Base-by-base conservation (phyloP, 2,113 vertebrate species). In the Brachypodius melanocephalos region DNA sequence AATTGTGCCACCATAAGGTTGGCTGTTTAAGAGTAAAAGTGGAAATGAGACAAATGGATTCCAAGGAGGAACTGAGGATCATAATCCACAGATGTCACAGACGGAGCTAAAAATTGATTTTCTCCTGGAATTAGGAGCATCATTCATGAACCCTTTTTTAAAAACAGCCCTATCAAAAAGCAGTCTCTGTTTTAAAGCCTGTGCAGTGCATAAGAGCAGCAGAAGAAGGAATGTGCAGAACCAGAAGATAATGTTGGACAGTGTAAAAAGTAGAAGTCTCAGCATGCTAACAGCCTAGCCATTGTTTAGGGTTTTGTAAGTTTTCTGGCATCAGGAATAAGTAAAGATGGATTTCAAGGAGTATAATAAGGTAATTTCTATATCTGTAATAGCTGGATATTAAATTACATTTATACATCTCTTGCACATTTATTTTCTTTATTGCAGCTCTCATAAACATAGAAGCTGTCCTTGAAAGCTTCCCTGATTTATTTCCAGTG, bases 381-480 rank as follows among this genome's bases (percentile, higher is more conserved):
- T 73, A 73, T 79, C 77, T 93, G 49, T 90, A 94, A 88, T 94
- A 95, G 21, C n/a, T 82, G 40, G 54, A 31, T 89, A 73, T 92
- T 87, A 75, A 78, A 79, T 90, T 79, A 73, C 19, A 43, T 75
- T 92, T 91, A 65, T 74, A 15, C 65, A 38, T 81, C 68, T 89
- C 65, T 91, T 36, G 38, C 43, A 61, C 66, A 78, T 92, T 92
- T 89, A 68, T 96, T 94, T 94, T 94, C 80, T 89, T 85, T 79
- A 42, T 62, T 72, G 69, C 81, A 82, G 92, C 22, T 81, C 69
- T 72, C 69, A 85, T 76, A 76, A 81, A 76, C 74, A 75, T 34
- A 51, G 66, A 87, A 79, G 42, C 66, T 51, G 26, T 65, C 81
- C 65, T 92, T 73, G 69, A 74, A 95, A 92, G 55, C 48, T 87